phyloP scores from a whole-genome alignment of 1,140 invertebrate species.

The Pogonomyrmex barbatus region DNA sequence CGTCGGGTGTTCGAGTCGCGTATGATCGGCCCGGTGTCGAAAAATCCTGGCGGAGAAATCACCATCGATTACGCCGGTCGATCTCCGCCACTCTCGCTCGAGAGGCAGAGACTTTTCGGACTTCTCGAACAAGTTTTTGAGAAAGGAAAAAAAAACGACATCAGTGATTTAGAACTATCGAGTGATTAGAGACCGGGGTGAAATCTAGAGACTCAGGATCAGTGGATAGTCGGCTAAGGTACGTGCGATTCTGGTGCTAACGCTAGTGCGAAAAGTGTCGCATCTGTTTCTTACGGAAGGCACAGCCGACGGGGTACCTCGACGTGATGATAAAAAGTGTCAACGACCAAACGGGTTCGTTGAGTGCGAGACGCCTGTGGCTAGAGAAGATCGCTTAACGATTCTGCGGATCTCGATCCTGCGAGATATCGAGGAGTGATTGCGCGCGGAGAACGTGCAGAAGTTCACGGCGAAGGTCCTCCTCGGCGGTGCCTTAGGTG shows the following conservation, averaged over 20 bases:
- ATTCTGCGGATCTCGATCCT: slow-evolving; percentile 24
- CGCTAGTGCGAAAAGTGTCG: slow-evolving; percentile 19
- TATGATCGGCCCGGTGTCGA: slow-evolving; percentile 67
- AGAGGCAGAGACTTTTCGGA: background rate
- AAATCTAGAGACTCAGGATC: slow-evolving; percentile 29
- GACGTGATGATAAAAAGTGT: slow-evolving; percentile 46
- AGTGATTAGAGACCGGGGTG: slow-evolving; percentile 67
- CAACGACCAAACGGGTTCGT: slow-evolving; percentile 36
- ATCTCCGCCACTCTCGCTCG: slow-evolving; percentile 43
- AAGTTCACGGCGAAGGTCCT: slow-evolving; percentile 60
- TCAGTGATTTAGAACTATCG: slow-evolving; percentile 61
- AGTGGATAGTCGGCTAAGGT: slow-evolving; percentile 71
- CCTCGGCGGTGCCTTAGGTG: slow-evolving; percentile 59
- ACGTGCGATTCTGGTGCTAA: slow-evolving; percentile 64
- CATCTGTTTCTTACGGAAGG: slow-evolving; percentile 29
- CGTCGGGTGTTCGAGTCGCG: slow-evolving; percentile 56
- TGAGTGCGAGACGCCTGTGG: slow-evolving; percentile 21
- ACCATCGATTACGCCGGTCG: slow-evolving; percentile 8
- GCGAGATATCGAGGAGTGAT: slow-evolving; percentile 27
- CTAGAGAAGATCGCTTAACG: slow-evolving; percentile 46
- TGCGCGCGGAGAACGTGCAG: slow-evolving; percentile 13
- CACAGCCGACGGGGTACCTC: slow-evolving; percentile 38
- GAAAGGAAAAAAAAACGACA: background rate
- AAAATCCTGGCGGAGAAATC: slow-evolving; percentile 57
- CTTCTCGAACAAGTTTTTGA: slow-evolving; percentile 39